These are phyloP conservation scores for Hapalemur alaotrensis DNA, from an alignment of 2,797 vertebrate genomes.

Conservation along the genomic window DNA sequence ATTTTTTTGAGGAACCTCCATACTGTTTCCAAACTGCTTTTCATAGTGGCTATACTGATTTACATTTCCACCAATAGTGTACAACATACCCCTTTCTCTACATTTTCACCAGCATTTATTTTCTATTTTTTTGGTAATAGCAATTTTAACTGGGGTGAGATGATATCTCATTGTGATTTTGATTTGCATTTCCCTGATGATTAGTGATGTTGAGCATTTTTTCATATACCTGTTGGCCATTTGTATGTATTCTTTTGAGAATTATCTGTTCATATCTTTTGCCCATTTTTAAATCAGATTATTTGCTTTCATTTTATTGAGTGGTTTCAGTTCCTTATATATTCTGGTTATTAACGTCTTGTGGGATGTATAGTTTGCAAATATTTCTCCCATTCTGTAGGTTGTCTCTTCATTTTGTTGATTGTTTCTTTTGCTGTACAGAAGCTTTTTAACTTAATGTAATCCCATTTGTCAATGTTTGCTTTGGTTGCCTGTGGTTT, in stretches of 20 bases:
- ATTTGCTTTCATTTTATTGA: neutral
- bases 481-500: neutral
- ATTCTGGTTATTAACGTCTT: neutral
- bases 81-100: neutral
- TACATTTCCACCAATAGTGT: neutral
- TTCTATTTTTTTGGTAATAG: neutral
- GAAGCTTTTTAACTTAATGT: neutral
- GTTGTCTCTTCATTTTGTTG: neutral
- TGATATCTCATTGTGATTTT: neutral
- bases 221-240: neutral
- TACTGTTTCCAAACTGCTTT: neutral
- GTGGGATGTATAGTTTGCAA: neutral
- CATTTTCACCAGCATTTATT: neutral
- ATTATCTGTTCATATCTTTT: neutral
- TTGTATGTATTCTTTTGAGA: neutral
- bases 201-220: neutral
- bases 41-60: neutral
- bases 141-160: neutral
- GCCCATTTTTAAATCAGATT: neutral
- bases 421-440: neutral
- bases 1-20: neutral
- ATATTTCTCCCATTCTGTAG: neutral
- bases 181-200: neutral
- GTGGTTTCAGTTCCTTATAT: neutral
- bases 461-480: neutral